Conservation (phyloP, 1,140 invertebrate genomes). For the Drosophila subpulchrella region DNA sequence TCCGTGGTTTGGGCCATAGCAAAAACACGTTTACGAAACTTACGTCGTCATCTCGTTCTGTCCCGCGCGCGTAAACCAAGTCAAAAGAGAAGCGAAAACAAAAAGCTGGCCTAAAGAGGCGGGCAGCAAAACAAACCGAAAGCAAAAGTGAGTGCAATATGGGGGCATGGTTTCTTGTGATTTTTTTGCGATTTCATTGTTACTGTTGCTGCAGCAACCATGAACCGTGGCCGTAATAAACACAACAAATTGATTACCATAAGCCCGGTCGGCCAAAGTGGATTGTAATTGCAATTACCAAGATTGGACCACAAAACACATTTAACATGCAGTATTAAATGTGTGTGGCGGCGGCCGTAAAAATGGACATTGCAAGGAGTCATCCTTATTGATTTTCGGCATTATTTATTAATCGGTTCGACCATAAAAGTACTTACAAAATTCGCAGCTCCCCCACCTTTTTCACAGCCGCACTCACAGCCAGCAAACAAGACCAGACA, state of each 20-base stretch:
- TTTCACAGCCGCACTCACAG: constrained; percentile 22
- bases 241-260: constrained; percentile 70
- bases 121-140: constrained; percentile 24
- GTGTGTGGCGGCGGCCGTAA: constrained; percentile 33
- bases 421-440: constrained; percentile 59
- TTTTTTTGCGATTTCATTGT: constrained; percentile 10
- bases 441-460: constrained; percentile 39
- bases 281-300: constrained; percentile 73
- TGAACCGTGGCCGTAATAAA: constrained; percentile 51
- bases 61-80: constrained; percentile 60
- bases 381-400: constrained; percentile 73
- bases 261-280: constrained; percentile 25
- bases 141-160: constrained; percentile 69
- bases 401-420: constrained; percentile 68
- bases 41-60: constrained; percentile 59
- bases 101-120: background rate
- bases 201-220: constrained; percentile 45
- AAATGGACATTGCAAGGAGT: constrained; percentile 59
- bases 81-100: constrained; percentile 31
- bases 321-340: constrained; percentile 53
- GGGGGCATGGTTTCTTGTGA: constrained; percentile 12
- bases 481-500: constrained; percentile 28
- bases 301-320: constrained; percentile 63
- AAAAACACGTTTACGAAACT: constrained; percentile 68
- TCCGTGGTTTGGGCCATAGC: constrained; percentile 11